Conservation (phyloP, 2,888 invertebrate species). For the Chromoteleia sp. region DNA sequence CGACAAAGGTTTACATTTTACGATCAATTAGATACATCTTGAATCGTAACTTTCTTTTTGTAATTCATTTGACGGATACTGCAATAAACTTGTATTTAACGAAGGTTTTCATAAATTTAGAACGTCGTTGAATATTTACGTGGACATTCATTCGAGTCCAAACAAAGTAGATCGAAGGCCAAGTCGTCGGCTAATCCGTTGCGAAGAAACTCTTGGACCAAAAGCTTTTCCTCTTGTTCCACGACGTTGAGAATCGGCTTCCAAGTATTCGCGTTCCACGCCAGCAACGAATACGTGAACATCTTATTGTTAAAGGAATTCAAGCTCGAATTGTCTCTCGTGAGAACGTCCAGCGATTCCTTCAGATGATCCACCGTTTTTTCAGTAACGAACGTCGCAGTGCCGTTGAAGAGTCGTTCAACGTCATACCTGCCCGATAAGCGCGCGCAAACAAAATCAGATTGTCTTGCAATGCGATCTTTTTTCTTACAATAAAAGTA, state of each 20-base stretch:
- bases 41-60: no score
- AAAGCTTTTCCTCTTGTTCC: conserved; percentile 82
- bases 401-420: conserved; percentile 78
- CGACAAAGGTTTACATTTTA: no score
- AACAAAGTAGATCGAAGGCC: conserved; percentile 74
- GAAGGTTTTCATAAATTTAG: no score
- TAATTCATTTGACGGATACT: no score
- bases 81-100: no score
- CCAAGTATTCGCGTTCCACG: conserved; percentile 84
- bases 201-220: conserved; percentile 72
- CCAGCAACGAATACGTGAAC: conserved; percentile 80
- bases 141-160: conserved; percentile 81
- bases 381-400: conserved; percentile 74
- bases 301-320: conserved; percentile 80
- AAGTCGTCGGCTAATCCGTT: conserved; percentile 76
- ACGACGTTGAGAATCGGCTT: conserved; percentile 84
- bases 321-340: conserved; percentile 76
- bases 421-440: conserved; percentile 77
- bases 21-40: no score
- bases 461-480: background rate
- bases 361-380: conserved; percentile 77
- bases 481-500: no score
- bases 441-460: background rate
- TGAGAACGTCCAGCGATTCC: conserved; percentile 78
- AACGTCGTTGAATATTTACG: conserved; percentile 74